Evolutionary conservation across 2,113 vertebrate species (phyloP).

Genomic region (Mus musculus): DNA sequence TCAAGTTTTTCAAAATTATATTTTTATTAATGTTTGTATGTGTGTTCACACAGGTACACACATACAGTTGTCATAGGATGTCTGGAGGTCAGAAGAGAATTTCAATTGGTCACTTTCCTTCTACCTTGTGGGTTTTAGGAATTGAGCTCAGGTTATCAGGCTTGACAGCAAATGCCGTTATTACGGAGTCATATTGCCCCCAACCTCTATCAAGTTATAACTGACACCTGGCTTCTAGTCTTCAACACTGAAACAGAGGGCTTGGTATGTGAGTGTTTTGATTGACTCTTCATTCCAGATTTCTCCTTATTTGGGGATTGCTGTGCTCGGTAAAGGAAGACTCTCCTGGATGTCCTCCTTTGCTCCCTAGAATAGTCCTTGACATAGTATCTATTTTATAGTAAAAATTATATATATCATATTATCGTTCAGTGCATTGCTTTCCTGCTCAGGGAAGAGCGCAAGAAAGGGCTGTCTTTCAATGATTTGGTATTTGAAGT

Average conservation of each 20-base stretch:
- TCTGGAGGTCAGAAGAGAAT: neutral
- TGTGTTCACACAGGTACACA: neutral
- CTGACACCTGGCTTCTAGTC: slow-evolving; percentile 22
- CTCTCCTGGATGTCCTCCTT: neutral
- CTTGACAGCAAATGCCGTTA: neutral
- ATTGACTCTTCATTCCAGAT: neutral
- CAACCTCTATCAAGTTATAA: neutral
- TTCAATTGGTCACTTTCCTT: neutral
- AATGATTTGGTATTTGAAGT: slow-evolving; percentile 9
- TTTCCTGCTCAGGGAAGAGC: neutral
- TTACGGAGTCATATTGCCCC: neutral
- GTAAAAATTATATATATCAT: no score
- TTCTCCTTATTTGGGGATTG: neutral
- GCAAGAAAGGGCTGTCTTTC: neutral
- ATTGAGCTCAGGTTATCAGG: neutral
- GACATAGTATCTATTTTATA: neutral
- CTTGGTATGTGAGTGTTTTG: neutral
- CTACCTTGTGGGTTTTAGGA: neutral
- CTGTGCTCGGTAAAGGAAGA: neutral
- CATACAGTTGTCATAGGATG: no score
- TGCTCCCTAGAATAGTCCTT: neutral
- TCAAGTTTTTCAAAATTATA: neutral
- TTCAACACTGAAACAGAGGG: neutral
- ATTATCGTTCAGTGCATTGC: neutral
- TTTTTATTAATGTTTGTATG: neutral